Conservation (phyloP, 2,113 vertebrate genomes). For the Corythoichthys intestinalis region DNA sequence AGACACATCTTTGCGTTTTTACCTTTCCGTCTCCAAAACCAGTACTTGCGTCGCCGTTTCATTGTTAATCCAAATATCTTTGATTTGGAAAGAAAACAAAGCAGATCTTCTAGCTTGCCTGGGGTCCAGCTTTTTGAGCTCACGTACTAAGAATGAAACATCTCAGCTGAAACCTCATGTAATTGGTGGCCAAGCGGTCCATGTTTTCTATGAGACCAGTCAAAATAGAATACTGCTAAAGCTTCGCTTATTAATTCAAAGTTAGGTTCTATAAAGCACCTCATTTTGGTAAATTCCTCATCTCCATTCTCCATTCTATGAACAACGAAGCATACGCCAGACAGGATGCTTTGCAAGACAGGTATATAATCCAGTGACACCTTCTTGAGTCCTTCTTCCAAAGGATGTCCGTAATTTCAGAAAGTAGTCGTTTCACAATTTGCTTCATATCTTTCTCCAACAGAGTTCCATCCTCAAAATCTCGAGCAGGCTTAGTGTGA, state of each 20-base stretch:
- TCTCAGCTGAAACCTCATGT: conserved; percentile 34
- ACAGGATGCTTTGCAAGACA: neutral
- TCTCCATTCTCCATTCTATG: conserved; percentile 6
- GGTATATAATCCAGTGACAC: conserved; percentile 14
- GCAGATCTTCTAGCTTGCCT: conserved; percentile 5
- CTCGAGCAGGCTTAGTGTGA: conserved; percentile 6
- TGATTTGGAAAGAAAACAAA: conserved; percentile 5
- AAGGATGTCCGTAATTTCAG: conserved; percentile 37
- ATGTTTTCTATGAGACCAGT: conserved; percentile 22
- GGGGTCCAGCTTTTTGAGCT: conserved; percentile 14
- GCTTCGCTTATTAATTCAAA: conserved; percentile 27
- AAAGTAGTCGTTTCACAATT: conserved; percentile 27
- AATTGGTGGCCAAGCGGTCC: conserved; percentile 40
- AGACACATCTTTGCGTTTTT: conserved; percentile 58
- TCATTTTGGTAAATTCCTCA: conserved; percentile 22
- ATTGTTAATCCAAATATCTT: conserved; percentile 50
- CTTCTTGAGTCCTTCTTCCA: conserved; percentile 5
- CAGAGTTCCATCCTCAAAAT: conserved; percentile 35
- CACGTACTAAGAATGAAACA: conserved; percentile 51
- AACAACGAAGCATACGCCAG: conserved; percentile 3
- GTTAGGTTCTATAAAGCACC: conserved; percentile 42
- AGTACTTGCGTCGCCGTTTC: conserved; percentile 73
- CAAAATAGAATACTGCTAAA: neutral
- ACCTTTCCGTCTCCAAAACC: conserved; percentile 73
- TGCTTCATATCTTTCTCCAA: conserved; percentile 22